Evolutionary conservation across 37 sponge, comb jelly and placozoan species (phyloP), one percentile per base, ranked within the genome.

Genomic region (Beroe forskalii): DNA sequence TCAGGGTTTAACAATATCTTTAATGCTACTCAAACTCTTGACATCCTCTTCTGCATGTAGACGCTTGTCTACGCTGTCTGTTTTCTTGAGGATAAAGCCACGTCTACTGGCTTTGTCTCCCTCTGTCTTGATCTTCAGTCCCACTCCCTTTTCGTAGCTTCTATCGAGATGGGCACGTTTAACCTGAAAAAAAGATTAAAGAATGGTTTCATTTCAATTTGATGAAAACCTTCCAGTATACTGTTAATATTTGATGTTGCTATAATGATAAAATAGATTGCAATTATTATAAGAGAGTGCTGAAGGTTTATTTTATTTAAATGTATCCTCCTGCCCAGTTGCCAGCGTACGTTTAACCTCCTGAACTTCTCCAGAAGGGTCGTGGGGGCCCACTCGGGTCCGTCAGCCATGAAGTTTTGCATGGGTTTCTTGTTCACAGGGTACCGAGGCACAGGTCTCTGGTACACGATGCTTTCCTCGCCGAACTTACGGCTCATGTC

Each of bases 401-500:
- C 86, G 42, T 80, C 86, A 6, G 2, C 24, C 86, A 80, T 80
- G 55, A 38, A 14, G 22, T 27, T 12, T 28, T 23, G 4, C 28
- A 44, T 0, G 27, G 86, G 86, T 12, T 23, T 2, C 55, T 44
- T 41, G 28, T 80, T 19, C 6, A 38, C 40, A 22, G 86, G 86
- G 40, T 80, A 80, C 2, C 86, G 86, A 23, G 86, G 86, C 1
- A 80, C 30, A 6, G 86, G 86, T 9, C 86, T 32, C 55, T 80
- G 86, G 55, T 80, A 80, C 37, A 80, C 86, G 9, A 25, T 32
- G 35, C 86, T 80, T 30, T 42, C 86, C 40, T 80, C 86, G 14
- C 86, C 86, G 0, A 44, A 9, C 86, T 80, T 80, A 22, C 86
- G 23, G 2, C 38, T 80, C 30, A 80, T 32, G 48, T 80, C 86